Conservation (phyloP, 2,888 invertebrate species). For the Parnassius mnemosyne region DNA sequence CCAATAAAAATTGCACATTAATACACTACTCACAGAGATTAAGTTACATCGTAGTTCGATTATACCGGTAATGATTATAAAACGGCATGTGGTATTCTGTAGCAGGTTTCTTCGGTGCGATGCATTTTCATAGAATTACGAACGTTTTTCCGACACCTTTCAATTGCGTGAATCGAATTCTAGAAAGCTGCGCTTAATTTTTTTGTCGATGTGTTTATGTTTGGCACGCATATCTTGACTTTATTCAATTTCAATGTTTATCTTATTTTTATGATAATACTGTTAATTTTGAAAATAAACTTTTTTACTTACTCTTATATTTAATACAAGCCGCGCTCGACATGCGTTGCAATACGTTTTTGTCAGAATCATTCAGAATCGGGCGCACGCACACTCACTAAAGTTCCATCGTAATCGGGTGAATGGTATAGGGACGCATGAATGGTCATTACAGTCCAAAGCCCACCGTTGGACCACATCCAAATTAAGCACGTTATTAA, state of each 20-base stretch:
- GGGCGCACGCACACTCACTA: too few species aligned
- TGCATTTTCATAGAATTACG: slow-evolving; percentile 78
- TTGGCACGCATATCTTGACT: slow-evolving; percentile 15
- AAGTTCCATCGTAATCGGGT: too few species aligned
- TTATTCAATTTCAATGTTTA: slow-evolving; percentile 18
- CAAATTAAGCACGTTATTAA: too few species aligned
- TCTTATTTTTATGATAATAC: neutral
- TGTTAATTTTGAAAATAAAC: too few species aligned
- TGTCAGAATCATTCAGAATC: too few species aligned
- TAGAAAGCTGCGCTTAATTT: slow-evolving; percentile 64
- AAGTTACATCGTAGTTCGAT: slow-evolving; percentile 54
- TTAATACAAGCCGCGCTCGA: too few species aligned
- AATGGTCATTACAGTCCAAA: too few species aligned
- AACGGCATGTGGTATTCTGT: slow-evolving; percentile 67
- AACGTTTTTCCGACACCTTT: slow-evolving; percentile 78
- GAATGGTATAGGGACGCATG: too few species aligned
- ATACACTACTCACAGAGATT: slow-evolving; percentile 57
- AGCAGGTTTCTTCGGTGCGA: slow-evolving; percentile 69
- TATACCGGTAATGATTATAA: slow-evolving; percentile 56
- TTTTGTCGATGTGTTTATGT: slow-evolving; percentile 24
- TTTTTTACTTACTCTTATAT: too few species aligned
- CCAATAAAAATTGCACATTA: slow-evolving; percentile 65
- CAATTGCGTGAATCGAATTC: slow-evolving; percentile 76
- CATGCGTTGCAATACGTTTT: too few species aligned
- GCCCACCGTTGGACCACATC: too few species aligned